Base-by-base conservation (phyloP, 2,888 invertebrate genomes). In the Uropetala carovei region DNA sequence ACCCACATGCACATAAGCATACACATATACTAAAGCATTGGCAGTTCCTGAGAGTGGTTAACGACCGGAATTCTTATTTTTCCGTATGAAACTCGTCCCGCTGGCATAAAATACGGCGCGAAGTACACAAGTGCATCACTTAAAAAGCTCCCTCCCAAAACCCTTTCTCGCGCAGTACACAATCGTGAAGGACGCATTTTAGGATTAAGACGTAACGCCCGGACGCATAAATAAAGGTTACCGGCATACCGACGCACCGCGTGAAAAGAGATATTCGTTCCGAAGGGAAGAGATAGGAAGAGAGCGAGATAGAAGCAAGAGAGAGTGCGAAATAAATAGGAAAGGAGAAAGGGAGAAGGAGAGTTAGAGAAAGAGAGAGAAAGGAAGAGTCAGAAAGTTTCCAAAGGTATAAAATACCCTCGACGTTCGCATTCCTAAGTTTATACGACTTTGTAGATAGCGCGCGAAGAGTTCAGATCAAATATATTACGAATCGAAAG, bases 391-490 rank as follows among this genome's bases (percentile, higher is more conserved):
- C 60, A 64, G 60, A 89, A 64, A 18, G 89, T 43, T 89, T 60
- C 60, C 89, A 89, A 89, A 89, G 64, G 89, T 64, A 68, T 89
- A 89, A 89, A 89, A 89, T 89, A 30, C 89, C 89, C 89, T 60
- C 86, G 22, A 60, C 86, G n/a, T 43, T 64, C 64, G 64, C 89
- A 89, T 89, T 89, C 89, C 89, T 30, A 43, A 89, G 89, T 89
- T 89, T 89, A 89, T 89, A 89, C 60, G 89, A 89, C 18, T 89
- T 43, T 89, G 60, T 8, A 64, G 60, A 89, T 68, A 68, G 68
- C 68, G n/a, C 16, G 43, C 27, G 75, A 75, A 22, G 22, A 75
- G 75, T 18, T 75, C 0, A 22, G 27, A 75, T 75, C 75, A 14
- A 27, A 75, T 75, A 75, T 27, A 75, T 75, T 75, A 14, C 75